Base-by-base conservation (phyloP, 2,888 invertebrate genomes). In the Cerastis leucographa region DNA sequence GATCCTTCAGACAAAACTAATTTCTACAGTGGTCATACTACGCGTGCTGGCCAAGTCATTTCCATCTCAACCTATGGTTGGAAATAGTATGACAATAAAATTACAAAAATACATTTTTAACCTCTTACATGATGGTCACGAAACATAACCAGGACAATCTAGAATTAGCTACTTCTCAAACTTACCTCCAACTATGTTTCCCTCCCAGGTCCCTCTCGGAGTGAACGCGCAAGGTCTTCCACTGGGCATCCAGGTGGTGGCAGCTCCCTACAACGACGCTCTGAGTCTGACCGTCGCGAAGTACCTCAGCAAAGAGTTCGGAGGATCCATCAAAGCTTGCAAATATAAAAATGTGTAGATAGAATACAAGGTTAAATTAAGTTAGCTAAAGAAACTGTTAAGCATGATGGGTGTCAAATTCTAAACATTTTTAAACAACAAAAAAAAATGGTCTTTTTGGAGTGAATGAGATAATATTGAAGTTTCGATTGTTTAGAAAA, bases 171-270 rank as follows among this genome's bases (percentile, higher is more conserved):
- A 59, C 17, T 29, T 14, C 6, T 35, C 4, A 35, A 0, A n/a
- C n/a, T 49, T 40, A 74, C 51, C 14, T 17, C 14, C 17, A 35
- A 25, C 1, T 76, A 11, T 12, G 54, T 71, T 62, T 80, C 40
- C 70, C 0, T 35, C 71, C 1, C 91, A 97, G 97, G 98, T 99
- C 42, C 99, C 99, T 0, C 94, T 99, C 69, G 99, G 99, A 5
- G 96, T 98, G 65, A 97, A 97, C 86, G 94, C 96, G 42, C 96
- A 97, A 74, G 98, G 98, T 9, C 95, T 99, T 4, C 99, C 99
- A 0, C 89, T 99, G 12, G 99, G 99, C 46, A 96, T 99, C 74
- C 99, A 99, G 95, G 97, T 98, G 7, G 97, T 98, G 8, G 97
- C 98, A 0, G 97, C 97, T 0, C 98, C 98, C 0, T 96, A 97